Conservation (phyloP, 2,113 vertebrate genomes). For the Notarius lentiginosus region DNA sequence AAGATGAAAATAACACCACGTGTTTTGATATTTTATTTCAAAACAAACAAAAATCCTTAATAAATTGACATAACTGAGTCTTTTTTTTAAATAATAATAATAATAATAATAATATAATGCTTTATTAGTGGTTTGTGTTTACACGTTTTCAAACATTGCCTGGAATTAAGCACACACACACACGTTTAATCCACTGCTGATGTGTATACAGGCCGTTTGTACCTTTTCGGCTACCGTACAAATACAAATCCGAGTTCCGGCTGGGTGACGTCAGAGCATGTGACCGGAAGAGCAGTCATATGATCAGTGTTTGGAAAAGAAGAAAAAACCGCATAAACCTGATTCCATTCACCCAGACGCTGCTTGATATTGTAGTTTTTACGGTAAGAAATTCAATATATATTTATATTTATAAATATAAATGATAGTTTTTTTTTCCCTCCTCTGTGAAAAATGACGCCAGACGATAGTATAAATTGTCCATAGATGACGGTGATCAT, state of each 20-base stretch:
- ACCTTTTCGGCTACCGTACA: slow-evolving; percentile 46
- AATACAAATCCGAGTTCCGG: slow-evolving; percentile 31
- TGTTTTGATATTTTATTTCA: background rate
- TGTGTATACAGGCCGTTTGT: slow-evolving; percentile 39
- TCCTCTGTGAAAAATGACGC: background rate
- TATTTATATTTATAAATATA: background rate
- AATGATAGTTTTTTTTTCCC: background rate
- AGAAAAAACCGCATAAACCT: background rate
- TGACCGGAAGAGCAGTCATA: slow-evolving; percentile 53
- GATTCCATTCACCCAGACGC: slow-evolving; percentile 27
- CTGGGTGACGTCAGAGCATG: slow-evolving; percentile 43
- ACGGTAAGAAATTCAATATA: slow-evolving; percentile 35
- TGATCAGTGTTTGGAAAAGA: slow-evolving; percentile 49
- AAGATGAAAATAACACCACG: slow-evolving; percentile 1
- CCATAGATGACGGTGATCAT: background rate
- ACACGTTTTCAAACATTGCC: background rate
- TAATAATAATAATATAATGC: background rate
- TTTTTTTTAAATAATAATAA: background rate
- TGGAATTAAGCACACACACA: background rate
- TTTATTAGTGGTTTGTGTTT: background rate
- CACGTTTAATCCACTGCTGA: background rate
- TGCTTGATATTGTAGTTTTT: background rate
- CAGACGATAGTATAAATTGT: background rate
- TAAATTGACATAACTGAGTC: too few species aligned
- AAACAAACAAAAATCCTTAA: background rate